A percentile compares a stretch with the other conserved stretches of the same genome.
Evolutionary conservation across 1,140 invertebrate genomes (phyloP).

Genomic region (Ips typographus): DNA sequence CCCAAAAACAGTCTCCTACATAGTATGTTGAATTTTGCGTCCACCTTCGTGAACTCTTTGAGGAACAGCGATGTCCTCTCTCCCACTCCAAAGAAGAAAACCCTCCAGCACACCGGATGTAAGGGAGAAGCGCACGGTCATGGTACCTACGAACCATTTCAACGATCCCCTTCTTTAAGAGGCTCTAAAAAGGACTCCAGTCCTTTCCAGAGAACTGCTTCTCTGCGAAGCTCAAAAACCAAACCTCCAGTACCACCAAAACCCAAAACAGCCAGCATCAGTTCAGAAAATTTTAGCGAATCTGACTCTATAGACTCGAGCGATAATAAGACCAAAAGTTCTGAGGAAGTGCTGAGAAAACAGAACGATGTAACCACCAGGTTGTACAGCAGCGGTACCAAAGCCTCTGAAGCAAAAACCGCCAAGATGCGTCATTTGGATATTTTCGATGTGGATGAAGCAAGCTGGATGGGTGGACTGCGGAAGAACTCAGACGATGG

Average conservation of each 20-base stretch:
- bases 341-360: slow-evolving; percentile 41
- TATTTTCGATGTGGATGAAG: slow-evolving; percentile 44
- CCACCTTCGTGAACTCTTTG: slow-evolving; percentile 66
- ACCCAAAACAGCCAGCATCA: slow-evolving; percentile 51
- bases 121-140: slow-evolving; percentile 67
- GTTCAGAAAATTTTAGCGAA: slow-evolving; percentile 59
- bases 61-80: slow-evolving; percentile 53
- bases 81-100: slow-evolving; percentile 56
- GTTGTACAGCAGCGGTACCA: slow-evolving; percentile 58
- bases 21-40: slow-evolving; percentile 62
- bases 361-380: slow-evolving; percentile 51
- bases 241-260: slow-evolving; percentile 23
- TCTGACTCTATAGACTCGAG: slow-evolving; percentile 53
- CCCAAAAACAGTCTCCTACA: slow-evolving; percentile 1
- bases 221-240: slow-evolving; percentile 23
- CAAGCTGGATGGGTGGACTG: slow-evolving; percentile 40
- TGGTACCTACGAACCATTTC: slow-evolving; percentile 41
- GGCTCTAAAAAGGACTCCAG: slow-evolving; percentile 5
- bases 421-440: slow-evolving; percentile 59
- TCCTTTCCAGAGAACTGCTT: slow-evolving; percentile 37
- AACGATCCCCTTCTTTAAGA: slow-evolving; percentile 36
- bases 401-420: slow-evolving; percentile 60
- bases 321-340: slow-evolving; percentile 37
- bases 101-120: slow-evolving; percentile 66
- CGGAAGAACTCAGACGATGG: slow-evolving; percentile 34